Evolutionary conservation across 2,888 invertebrate genomes (phyloP), one percentile per base, ranked within the genome.

Genomic region (Dryocosmus kuriphilus): DNA sequence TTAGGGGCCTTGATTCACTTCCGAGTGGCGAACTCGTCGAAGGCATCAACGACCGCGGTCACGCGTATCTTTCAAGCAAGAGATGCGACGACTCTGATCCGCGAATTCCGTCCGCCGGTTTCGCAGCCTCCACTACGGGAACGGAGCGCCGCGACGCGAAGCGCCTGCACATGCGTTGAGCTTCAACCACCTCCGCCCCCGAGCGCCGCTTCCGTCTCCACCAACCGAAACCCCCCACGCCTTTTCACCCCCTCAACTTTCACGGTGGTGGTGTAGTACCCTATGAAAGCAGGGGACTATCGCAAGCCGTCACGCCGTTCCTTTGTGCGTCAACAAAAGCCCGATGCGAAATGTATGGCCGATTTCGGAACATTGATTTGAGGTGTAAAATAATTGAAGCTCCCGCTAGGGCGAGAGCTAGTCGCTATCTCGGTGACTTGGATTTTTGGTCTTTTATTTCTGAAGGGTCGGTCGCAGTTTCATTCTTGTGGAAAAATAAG

Each of bases 151-250:
- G 90, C 90, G 90, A 89, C 89, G 89, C 89, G 88, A 88, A 86
- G 86, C 89, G 89, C 91, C 91, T 91, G 91, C 91, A 91, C 91
- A 91, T 91, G 91, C 91, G 91, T 91, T 90, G 85, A 89, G 87
- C 88, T 87, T 86, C 83, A 82, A 78, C 85, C 84, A 84, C 81
- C 81, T 82, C 85, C 82, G 81, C 83, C 81, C 79, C 80, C 78
- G 67, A 78, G 75, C 80, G 76, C 84, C 79, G 78, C 80, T 77
- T 80, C 82, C 80, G 83, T 83, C 78, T 79, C 79, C 77, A 80
- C 82, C 79, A 41, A 71, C 27, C 71, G n/a, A 51, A 51, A 41
- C 80, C 77, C 79, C 80, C 77, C 76, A 79, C 55, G 55, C 80
- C 61, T 65, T 77, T 73, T 46, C 74, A 57, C 55, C 81, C 75